Conservation (phyloP, 2,888 invertebrate genomes). For the Trichogramma dendrolimi region DNA sequence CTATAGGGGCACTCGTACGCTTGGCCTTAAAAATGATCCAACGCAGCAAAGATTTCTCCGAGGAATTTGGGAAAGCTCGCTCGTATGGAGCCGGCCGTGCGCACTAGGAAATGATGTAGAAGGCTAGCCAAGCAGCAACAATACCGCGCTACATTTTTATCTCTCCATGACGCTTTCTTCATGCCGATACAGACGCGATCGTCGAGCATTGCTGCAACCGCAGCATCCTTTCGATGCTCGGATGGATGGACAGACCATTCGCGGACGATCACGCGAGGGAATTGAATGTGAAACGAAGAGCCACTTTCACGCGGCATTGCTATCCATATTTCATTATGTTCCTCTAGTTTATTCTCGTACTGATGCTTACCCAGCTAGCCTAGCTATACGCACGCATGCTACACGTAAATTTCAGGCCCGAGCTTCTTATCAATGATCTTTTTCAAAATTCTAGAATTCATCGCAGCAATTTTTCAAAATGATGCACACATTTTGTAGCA, state of each 20-base stretch:
- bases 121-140: neutral
- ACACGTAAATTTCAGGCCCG: too few species aligned
- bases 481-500: too few species aligned
- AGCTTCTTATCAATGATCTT: too few species aligned
- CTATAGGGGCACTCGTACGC: slow-evolving; percentile 30
- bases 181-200: slow-evolving; percentile 9
- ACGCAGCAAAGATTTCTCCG: slow-evolving; percentile 49
- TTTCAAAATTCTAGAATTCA: too few species aligned
- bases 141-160: slow-evolving; percentile 5
- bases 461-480: too few species aligned
- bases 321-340: slow-evolving; percentile 30
- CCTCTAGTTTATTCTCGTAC: too few species aligned
- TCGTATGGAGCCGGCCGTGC: slow-evolving; percentile 29
- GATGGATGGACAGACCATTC: slow-evolving; percentile 30
- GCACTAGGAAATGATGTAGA: slow-evolving; percentile 12
- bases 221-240: slow-evolving; percentile 22
- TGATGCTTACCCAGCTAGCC: too few species aligned
- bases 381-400: too few species aligned
- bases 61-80: slow-evolving; percentile 41
- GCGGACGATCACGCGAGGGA: slow-evolving; percentile 39
- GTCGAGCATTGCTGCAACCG: too few species aligned
- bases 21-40: slow-evolving; percentile 40
- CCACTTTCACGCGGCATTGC: slow-evolving; percentile 19
- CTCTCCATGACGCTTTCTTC: slow-evolving; percentile 26
- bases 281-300: slow-evolving; percentile 37